Evolutionary conservation across 2,113 vertebrate species (phyloP).

Genomic region (Microcebus murinus): DNA sequence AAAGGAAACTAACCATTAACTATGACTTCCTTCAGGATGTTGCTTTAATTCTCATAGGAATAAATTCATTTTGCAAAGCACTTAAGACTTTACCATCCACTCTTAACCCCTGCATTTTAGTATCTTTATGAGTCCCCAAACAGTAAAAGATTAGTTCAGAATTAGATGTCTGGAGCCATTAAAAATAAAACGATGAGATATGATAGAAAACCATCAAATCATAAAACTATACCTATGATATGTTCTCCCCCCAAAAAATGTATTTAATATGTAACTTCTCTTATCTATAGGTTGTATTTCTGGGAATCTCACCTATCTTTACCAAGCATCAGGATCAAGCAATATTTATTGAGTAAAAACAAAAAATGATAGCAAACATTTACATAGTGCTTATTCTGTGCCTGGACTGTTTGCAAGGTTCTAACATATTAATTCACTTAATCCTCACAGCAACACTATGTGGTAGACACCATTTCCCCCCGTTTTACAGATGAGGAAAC

Average conservation of each 20-base stretch:
- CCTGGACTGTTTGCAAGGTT: not conserved
- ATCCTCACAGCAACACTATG: not conserved
- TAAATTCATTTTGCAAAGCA: not conserved
- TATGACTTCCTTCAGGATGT: not conserved
- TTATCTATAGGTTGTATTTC: not conserved
- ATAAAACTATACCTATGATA: not conserved
- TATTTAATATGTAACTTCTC: not conserved
- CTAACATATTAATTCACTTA: not conserved
- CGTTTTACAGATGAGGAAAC: not conserved
- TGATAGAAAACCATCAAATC: not conserved
- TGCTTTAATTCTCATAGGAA: not conserved
- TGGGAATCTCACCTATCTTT: not conserved
- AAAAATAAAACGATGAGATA: not conserved
- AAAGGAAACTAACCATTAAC: conserved; percentile 21
- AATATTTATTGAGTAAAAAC: not conserved
- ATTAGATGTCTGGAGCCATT: not conserved
- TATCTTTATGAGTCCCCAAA: not conserved
- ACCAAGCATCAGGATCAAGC: not conserved
- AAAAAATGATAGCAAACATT: not conserved
- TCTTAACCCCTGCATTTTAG: not conserved
- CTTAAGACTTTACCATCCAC: not conserved
- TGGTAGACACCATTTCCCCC: not conserved
- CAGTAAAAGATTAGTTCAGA: not conserved
- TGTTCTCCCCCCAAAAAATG: accelerated
- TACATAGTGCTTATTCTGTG: not conserved